Evolutionary conservation across 2,797 vertebrate species (phyloP), one percentile per base, ranked within the genome.

Genomic region (Gadopsis marmoratus): DNA sequence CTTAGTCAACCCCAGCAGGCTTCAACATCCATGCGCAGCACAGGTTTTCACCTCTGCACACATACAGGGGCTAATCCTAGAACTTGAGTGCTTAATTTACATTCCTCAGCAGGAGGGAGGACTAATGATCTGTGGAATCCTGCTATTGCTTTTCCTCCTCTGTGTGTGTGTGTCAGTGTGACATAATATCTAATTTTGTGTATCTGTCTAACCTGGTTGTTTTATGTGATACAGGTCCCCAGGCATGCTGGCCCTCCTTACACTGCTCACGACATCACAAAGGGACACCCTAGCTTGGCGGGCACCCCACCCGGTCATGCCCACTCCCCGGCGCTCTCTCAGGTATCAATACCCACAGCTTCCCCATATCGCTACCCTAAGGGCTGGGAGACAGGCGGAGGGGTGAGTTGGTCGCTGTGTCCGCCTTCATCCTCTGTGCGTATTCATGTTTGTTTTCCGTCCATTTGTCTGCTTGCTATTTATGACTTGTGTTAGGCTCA

Each of bases 221-320:
- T 91, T 89, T 94, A 76, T 92, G 93, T 96, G 54, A 91, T 92
- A 64, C 95, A 99, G 96, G 97, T 99, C 94, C 95, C 97, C 84
- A 96, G 97, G 93, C 98, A 97, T 62, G 95, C 96, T 78, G 96
- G 96, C 87, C 95, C 97, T 87, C 95, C 96, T 81, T 99, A 97
- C 87, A 93, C 95, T 91, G 93, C 97, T 90, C 97, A 99, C 89
- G 98, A 99, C 93, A 95, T 99, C 94, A 96, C 94, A 95, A 99
- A 99, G 96, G 97, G 97, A 95, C 98, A 98, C 91, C 97, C 97
- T 26, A 97, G 94, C 90, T 96, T 99, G 92, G 95, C 96, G 60
- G 97, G 96, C 78, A 99, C 98, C 2, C 97, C 98, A 26, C 97
- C 97, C 23, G 97, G 97, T 93, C 98, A 98, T 91, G 96, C 96